These are phyloP conservation scores for Corythaixoides concolor DNA, from an alignment of 2,113 vertebrate species.

Conservation along the genomic window DNA sequence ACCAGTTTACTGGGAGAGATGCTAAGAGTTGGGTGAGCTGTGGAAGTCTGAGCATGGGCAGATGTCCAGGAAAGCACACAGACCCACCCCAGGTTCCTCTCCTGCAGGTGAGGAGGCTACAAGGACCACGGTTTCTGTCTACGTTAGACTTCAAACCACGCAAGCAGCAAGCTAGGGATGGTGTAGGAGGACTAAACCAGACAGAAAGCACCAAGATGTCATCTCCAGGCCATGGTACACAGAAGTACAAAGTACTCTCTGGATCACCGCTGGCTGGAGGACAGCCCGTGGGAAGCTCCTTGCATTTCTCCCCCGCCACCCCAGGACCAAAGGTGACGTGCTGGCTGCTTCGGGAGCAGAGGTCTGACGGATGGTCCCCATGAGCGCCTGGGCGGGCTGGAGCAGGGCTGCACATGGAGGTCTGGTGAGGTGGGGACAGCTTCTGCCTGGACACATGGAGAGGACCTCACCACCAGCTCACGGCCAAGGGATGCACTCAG, in stretches of 20 bases:
- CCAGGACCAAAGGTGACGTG: accelerated
- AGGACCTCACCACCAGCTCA: neutral
- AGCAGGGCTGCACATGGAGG: neutral
- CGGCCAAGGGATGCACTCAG: accelerated
- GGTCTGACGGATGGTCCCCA: accelerated
- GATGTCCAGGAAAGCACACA: accelerated
- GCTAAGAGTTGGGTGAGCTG: neutral
- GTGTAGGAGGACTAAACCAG: accelerated
- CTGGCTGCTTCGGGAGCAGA: neutral
- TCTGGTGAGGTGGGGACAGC: neutral
- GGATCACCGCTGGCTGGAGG: neutral
- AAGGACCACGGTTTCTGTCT: accelerated
- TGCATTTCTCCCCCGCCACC: accelerated
- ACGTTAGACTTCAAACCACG: neutral
- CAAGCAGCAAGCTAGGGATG: neutral
- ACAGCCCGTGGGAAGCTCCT: accelerated
- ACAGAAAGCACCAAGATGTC: neutral
- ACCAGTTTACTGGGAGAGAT: neutral
- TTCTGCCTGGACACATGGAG: neutral
- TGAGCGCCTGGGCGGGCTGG: accelerated
- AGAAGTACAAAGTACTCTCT: neutral
- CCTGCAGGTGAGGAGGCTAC: too few relatives aligned
- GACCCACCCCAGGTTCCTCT: neutral
- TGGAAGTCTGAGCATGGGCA: accelerated
- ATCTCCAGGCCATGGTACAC: neutral